phyloP scores from a whole-genome alignment of 37 sponge, comb jelly and placozoan species.

The Diacarnus erythraeanus region DNA sequence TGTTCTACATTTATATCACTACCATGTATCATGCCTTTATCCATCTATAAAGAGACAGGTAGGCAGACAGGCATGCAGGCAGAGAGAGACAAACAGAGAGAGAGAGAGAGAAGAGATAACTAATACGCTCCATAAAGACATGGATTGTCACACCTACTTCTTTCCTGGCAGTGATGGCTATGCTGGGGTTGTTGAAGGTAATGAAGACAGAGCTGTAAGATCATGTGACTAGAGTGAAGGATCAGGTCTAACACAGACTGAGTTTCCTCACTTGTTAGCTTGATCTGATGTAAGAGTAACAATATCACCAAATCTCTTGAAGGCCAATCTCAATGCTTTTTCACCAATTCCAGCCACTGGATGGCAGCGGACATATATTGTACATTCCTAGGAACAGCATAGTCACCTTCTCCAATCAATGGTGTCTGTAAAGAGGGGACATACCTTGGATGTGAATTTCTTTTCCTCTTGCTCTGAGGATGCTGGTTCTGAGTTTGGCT shows the following conservation, averaged over 20 bases:
- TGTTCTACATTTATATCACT: slow-evolving; percentile 44
- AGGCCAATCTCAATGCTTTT: slow-evolving; percentile 38
- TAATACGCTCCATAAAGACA: too few species aligned
- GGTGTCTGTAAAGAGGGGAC: background rate
- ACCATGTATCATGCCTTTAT: slow-evolving; percentile 65
- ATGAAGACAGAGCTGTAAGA: slow-evolving; percentile 13
- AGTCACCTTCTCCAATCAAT: background rate
- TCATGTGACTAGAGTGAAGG: background rate
- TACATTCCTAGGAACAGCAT: slow-evolving; percentile 50
- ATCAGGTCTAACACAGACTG: background rate
- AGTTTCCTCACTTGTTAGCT: slow-evolving; percentile 15
- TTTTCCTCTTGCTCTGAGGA: background rate
- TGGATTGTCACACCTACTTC: slow-evolving; percentile 65
- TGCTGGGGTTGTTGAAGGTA: slow-evolving; percentile 18
- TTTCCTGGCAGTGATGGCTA: slow-evolving; percentile 42
- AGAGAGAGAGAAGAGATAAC: too few species aligned
- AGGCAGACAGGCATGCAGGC: too few species aligned
- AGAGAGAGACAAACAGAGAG: background rate
- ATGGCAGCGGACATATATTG: slow-evolving; percentile 30
- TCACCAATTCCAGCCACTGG: slow-evolving; percentile 25
- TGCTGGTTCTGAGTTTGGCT: background rate
- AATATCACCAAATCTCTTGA: slow-evolving; percentile 51
- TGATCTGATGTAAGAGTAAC: slow-evolving; percentile 8
- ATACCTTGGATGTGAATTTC: slow-evolving; percentile 25
- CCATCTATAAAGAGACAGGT: slow-evolving; percentile 68